Base-by-base conservation (phyloP, 1,140 invertebrate species). In the Papilio aristodemus region DNA sequence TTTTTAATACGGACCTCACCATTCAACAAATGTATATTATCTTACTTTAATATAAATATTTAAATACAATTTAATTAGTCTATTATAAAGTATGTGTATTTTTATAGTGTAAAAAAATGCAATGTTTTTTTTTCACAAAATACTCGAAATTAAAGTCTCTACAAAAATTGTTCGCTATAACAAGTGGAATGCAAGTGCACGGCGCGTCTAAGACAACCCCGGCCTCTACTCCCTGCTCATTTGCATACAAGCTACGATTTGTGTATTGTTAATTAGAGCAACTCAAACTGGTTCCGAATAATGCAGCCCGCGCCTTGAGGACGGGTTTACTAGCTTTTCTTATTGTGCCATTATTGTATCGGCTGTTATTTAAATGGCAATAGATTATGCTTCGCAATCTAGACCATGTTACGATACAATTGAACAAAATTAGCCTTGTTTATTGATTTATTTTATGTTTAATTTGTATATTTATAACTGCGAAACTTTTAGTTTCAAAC, bases 251-350 rank as follows among this genome's bases (percentile, higher is more conserved):
- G 87, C 84, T 89, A 85, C 89, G 87, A 91, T 91, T 91, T 90
- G 89, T 91, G 87, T 90, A 86, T 91, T 88, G 87, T 90, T 91
- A 91, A 91, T 91, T 90, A 90, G 89, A 90, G 85, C 86, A 89
- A 80, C 79, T 79, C 70, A 82, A 89, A 89, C 89, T 84, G 89
- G 89, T 91, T 86, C 79, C 74, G 69, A 84, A 82, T 84, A 86
- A 84, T 84, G 82, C 76, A 83, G 79, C 77, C 84, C 74, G 79
- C 77, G 73, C 79, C 82, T 76, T 75, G 72, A 69, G 70, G 80
- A 84, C 82, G 76, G 77, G 79, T 78, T 76, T 75, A 76, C 74
- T 77, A 82, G 73, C 72, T 79, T 82, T 78, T 86, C 80, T 86
- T 83, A 81, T 80, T 83, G 80, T 79, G 78, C 83, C 83, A 87